Evolutionary conservation across 2,113 vertebrate species (phyloP), one percentile per base, ranked within the genome.

Genomic region (Osmerus eperlanus): DNA sequence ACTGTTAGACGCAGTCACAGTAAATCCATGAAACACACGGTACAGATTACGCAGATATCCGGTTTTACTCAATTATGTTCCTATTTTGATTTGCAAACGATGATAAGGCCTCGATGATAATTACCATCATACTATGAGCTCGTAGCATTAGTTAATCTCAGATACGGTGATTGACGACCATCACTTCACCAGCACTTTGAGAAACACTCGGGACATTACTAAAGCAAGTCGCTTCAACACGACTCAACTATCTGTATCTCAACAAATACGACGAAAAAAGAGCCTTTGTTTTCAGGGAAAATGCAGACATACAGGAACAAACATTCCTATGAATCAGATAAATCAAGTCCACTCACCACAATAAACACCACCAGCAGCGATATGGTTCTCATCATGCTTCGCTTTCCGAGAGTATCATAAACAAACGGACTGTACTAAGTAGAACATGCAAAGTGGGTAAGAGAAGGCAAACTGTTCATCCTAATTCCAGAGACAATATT

Each of bases 331-430:
- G 28, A 21, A 21, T 65, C 32, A n/a, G 18, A 65, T 65, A 51
- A 65, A 51, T 51, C 13, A 65, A 12, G 36, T 65, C 6, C 55
- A 86, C 92, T 93, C 47, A 93, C 92, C 91, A 85, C 41, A 70
- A 87, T 87, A 82, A 87, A 89, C 72, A 84, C 19, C 74, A 90
- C 21, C 83, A 88, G 74, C 78, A 90, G 83, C 54, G 85, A 59
- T 59, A 83, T 62, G 74, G 83, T 78, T 72, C 85, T 87, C 91
- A 91, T 92, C 81, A 82, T 88, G 84, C 70, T 79, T 79, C 51
- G 69, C 69, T 75, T 54, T 70, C 81, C 67, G 71, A 76, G 74
- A 84, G 65, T 84, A 78, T 64, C 80, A 76, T 54, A 74, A 83
- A 72, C 71, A 74, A 83, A 73, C 77, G 12, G 36, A 21, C 47